Conservation (phyloP, 2,797 vertebrate genomes). For the Avahi laniger region DNA sequence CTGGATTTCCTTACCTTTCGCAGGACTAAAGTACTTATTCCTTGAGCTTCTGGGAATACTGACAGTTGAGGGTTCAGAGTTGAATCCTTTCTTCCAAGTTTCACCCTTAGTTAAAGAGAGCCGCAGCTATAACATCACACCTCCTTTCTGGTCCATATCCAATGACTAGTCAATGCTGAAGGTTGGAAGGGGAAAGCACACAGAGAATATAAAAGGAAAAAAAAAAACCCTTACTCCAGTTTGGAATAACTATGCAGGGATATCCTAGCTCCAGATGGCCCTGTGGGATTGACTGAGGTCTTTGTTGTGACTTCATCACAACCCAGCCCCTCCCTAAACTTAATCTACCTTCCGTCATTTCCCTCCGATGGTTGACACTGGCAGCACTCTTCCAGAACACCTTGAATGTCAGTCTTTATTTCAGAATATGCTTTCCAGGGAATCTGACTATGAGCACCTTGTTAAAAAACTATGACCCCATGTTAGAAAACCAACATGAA, state of each 20-base stretch:
- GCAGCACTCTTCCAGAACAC: background rate
- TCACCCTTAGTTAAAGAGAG: background rate
- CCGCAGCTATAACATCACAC: background rate
- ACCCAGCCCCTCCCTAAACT: background rate
- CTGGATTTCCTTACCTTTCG: background rate
- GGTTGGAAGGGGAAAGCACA: background rate
- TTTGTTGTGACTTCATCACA: background rate
- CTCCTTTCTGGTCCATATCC: background rate
- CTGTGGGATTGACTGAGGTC: background rate
- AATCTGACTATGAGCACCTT: background rate
- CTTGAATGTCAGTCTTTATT: background rate
- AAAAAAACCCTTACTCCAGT: background rate
- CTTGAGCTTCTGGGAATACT: background rate
- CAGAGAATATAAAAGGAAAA: background rate
- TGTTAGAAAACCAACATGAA: background rate
- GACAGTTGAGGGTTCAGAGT: background rate
- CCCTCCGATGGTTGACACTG: background rate
- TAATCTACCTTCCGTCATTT: background rate
- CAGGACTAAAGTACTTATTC: background rate
- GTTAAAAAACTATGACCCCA: background rate
- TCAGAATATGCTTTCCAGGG: background rate
- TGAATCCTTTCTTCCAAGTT: background rate
- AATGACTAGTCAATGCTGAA: background rate
- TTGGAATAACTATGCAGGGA: background rate
- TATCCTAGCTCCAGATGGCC: background rate